These are phyloP conservation scores for Montipora capricornis DNA, from an alignment of 64 coral and sea anemone species.

Conservation along the genomic window DNA sequence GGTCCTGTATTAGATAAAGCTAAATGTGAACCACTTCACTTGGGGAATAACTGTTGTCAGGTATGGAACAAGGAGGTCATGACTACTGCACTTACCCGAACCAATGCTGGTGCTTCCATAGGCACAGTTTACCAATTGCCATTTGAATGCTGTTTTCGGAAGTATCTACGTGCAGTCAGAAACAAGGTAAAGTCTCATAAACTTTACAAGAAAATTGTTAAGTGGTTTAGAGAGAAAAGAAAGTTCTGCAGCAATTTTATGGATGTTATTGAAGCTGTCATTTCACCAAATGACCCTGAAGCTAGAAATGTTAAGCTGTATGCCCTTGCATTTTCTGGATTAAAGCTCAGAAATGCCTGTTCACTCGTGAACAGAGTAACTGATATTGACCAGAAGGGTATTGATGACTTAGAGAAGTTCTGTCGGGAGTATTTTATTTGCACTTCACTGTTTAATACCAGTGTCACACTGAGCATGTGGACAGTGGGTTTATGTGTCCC, in stretches of 20 bases:
- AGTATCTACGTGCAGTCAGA: conserved; percentile 82
- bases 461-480: conserved; percentile 34
- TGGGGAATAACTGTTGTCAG: conserved; percentile 81
- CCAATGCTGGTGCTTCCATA: conserved; percentile 39
- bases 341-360: conserved; percentile 80
- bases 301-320: conserved; percentile 53
- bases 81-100: conserved; percentile 59
- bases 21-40: conserved; percentile 80
- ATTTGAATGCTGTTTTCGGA: conserved; percentile 81
- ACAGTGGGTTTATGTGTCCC: conserved; percentile 64
- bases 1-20: conserved; percentile 76
- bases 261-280: conserved; percentile 73
- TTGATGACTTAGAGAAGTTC: conserved; percentile 68
- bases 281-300: conserved; percentile 51
- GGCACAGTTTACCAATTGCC: conserved; percentile 54
- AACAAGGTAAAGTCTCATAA: conserved; percentile 82
- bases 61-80: conserved; percentile 76
- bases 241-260: conserved; percentile 88
- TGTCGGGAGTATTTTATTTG: conserved; percentile 75
- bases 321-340: conserved; percentile 73
- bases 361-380: conserved; percentile 81
- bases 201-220: conserved; percentile 75
- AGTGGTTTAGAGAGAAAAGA: conserved; percentile 65
- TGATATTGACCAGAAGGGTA: conserved; percentile 64
- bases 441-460: conserved; percentile 19